Evolutionary conservation across 64 coral and sea anemone genomes (phyloP), one percentile per base, ranked within the genome.

Genomic region (Trachythela sp.): DNA sequence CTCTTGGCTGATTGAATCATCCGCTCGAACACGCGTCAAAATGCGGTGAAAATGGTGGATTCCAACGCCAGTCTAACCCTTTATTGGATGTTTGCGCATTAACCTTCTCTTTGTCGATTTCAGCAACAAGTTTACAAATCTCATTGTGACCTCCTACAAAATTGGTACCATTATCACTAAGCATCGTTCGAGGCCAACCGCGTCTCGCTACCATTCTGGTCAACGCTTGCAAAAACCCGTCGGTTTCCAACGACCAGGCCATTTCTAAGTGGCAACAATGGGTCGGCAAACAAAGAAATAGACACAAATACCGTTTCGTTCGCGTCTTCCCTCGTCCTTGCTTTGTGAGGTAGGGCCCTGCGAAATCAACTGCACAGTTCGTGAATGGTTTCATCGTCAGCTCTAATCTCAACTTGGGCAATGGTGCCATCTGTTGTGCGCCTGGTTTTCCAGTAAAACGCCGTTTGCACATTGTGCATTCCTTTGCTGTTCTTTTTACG

Each of bases 181-280:
- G 54, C 85, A 92, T 92, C 39, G 36, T 83, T 20, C 83, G 37
- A 33, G 84, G 90, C 84, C 90, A 91, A 10, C 90, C 84, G 48
- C 59, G 39, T 76, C 41, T 56, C 39, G 90, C 90, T 60, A 86
- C 36, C 83, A 91, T 86, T 50, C 90, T 58, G 26, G 77, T 85
- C 10, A 90, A 90, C 36, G 83, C 83, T 35, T 84, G 48, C n/a
- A 90, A 41, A 37, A 90, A 85, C 20, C 37, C 86, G 67, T 70
- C 89, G 20, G 88, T 90, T 20, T 94, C 89, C 6, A 88, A 64
- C n/a, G 86, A 90, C 39, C 85, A 48, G 29, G 85, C 88, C 85
- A 94, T 90, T 50, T 94, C 92, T 43, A 94, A 87, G 48, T 91
- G 86, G 38, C 71, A 90, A 36, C 89, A 91, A 35, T 80, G 85